Evolutionary conservation across 2,113 vertebrate genomes (phyloP).

Genomic region (Mandrillus leucophaeus): DNA sequence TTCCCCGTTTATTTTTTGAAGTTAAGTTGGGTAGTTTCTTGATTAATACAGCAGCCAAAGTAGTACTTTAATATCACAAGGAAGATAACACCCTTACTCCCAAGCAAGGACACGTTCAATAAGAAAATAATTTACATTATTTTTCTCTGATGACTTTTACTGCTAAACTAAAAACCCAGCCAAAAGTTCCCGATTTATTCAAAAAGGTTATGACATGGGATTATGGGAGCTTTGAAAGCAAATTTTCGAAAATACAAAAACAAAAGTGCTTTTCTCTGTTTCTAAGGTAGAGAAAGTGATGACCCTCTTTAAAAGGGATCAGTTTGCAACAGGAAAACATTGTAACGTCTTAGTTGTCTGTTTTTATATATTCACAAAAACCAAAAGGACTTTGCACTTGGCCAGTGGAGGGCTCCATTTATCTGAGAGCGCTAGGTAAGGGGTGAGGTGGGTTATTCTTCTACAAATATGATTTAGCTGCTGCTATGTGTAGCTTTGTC

Average conservation of each 20-base stretch:
- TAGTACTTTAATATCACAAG: not conserved
- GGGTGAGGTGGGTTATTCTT: rapidly evolving
- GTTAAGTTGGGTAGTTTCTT: not conserved
- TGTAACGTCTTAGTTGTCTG: not conserved
- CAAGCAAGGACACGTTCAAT: not conserved
- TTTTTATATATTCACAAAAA: not conserved
- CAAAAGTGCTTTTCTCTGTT: not conserved
- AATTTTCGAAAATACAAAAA: not conserved
- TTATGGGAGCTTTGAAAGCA: not conserved
- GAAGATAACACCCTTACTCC: no score
- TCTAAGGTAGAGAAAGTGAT: not conserved
- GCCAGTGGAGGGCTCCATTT: rapidly evolving
- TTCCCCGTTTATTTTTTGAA: not conserved
- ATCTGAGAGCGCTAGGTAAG: rapidly evolving
- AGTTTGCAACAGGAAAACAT: rapidly evolving
- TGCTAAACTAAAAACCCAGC: not conserved
- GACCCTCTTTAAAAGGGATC: not conserved
- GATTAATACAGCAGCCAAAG: not conserved
- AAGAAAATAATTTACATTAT: not conserved
- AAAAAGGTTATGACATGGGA: not conserved
- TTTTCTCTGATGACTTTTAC: not conserved
- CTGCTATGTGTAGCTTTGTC: rapidly evolving
- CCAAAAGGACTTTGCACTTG: rapidly evolving
- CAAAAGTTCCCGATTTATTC: not conserved
- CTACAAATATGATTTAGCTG: rapidly evolving